Base-by-base conservation (phyloP, 2,888 invertebrate species). In the Fissipunctia ypsillon region DNA sequence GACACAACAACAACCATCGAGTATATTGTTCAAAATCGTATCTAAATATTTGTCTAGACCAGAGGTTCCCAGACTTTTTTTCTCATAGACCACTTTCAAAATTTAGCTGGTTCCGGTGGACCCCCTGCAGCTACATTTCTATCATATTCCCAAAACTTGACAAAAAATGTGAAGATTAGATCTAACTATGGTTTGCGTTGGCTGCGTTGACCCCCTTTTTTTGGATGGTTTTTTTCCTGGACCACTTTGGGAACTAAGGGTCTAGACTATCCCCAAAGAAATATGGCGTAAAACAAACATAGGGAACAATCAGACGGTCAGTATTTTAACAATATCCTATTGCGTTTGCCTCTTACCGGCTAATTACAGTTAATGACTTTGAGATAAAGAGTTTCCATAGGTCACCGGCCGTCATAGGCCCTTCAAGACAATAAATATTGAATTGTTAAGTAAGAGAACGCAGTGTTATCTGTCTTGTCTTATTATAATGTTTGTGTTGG, bases 351-450 rank as follows among this genome's bases (percentile, higher is more conserved):
- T 73, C 67, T 76, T 72, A 73, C 70, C 14, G 68, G 41, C 65
- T 81, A 83, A 79, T 84, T 83, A 67, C 76, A 73, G 80, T 78
- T 83, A 87, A 86, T 71, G 71, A 72, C 63, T 76, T 48, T 41
- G 56, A 80, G 87, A 87, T 87, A 87, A 84, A 69, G 65, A 66
- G 54, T 73, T 73, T 64, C 67, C 70, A 70, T 69, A 85, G 84
- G 80, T 83, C 86, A 78, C 28, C 16, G 74, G 52, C 68, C 67
- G 45, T 31, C 38, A 50, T 54, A 22, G 52, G 31, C 52, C 61
- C 70, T 50, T 41, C n/a, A 22, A 61, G 56, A 81, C 76, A 60
- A 60, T 70, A 66, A 73, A 80, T 74, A 72, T 76, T 57, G 67
- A 65, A 65, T 59, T 63, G 65, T 69, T 68, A 57, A 25, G 41